phyloP scores from a whole-genome alignment of 2,888 invertebrate species.

The Hofmannophila pseudospretella region DNA sequence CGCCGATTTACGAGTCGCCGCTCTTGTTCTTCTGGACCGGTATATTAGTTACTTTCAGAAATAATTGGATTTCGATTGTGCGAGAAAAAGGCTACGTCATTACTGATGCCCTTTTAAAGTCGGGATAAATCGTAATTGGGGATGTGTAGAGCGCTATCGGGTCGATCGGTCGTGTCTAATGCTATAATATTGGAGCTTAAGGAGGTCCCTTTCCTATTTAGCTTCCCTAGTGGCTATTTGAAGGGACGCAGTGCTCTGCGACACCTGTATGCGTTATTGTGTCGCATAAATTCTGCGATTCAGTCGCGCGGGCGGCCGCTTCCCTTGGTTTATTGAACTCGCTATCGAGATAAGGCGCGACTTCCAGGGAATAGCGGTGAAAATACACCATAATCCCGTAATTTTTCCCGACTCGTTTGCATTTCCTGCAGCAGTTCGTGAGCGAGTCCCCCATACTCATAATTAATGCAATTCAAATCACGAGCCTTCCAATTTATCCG shows the following conservation, averaged over 20 bases:
- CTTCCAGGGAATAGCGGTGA: conserved; percentile 41
- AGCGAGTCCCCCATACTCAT: conserved; percentile 50
- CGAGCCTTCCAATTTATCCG: conserved; percentile 58
- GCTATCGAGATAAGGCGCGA: conserved; percentile 53
- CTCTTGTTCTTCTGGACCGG: conserved; percentile 59
- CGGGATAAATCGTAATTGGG: conserved; percentile 70
- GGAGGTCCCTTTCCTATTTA: conserved; percentile 56
- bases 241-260: conserved; percentile 57
- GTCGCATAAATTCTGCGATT: conserved; percentile 69
- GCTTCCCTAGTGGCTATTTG: conserved; percentile 59
- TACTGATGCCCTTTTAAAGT: conserved; percentile 69
- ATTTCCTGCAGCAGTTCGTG: conserved; percentile 58
- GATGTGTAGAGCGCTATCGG: conserved; percentile 54
- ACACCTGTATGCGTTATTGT: conserved; percentile 76
- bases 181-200: conserved; percentile 53
- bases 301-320: conserved; percentile 47
- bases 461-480: conserved; percentile 74
- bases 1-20: conserved; percentile 61
- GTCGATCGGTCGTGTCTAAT: conserved; percentile 59
- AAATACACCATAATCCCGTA: conserved; percentile 53
- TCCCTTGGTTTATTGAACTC: conserved; percentile 69
- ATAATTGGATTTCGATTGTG: conserved; percentile 76
- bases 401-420: conserved; percentile 53
- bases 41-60: conserved; percentile 70
- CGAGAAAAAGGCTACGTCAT: conserved; percentile 68